A percentile compares a stretch with the other conserved stretches of the same genome.
These are phyloP conservation scores for Corythornis leucogaster DNA, from an alignment of 2,797 vertebrate genomes.

Conservation along the genomic window DNA sequence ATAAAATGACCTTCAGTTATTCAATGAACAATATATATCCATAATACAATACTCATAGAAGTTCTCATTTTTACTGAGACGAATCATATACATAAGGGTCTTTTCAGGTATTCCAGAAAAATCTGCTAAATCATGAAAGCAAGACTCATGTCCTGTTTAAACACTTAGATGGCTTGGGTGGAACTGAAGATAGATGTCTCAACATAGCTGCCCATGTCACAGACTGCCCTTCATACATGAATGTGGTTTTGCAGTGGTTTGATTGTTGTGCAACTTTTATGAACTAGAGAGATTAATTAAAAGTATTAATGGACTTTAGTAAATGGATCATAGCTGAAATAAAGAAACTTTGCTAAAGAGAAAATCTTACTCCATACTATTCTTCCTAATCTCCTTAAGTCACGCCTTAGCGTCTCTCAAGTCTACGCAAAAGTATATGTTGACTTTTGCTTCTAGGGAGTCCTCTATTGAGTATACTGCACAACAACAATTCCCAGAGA, in stretches of 20 bases:
- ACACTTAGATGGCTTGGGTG: neutral
- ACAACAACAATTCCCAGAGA: neutral
- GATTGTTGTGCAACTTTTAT: neutral
- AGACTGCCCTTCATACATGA: fast-evolving
- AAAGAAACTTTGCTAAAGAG: neutral
- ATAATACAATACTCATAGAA: neutral
- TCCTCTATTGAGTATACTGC: neutral
- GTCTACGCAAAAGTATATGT: neutral
- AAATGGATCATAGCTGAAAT: neutral
- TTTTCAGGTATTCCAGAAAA: neutral
- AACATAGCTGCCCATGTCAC: neutral
- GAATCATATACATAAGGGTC: neutral
- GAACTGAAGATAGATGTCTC: neutral
- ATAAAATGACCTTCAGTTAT: neutral
- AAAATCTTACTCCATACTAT: neutral
- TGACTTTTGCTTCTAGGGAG: neutral
- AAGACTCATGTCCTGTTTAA: neutral
- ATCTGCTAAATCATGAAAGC: neutral
- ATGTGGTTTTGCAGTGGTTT: neutral
- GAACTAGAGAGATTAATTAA: neutral
- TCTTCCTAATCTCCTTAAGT: neutral
- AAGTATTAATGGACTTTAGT: neutral
- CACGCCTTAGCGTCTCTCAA: neutral
- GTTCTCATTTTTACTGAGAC: neutral
- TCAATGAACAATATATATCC: neutral